phyloP scores from a whole-genome alignment of 2,113 vertebrate species.

The Leucoraja erinaceus region DNA sequence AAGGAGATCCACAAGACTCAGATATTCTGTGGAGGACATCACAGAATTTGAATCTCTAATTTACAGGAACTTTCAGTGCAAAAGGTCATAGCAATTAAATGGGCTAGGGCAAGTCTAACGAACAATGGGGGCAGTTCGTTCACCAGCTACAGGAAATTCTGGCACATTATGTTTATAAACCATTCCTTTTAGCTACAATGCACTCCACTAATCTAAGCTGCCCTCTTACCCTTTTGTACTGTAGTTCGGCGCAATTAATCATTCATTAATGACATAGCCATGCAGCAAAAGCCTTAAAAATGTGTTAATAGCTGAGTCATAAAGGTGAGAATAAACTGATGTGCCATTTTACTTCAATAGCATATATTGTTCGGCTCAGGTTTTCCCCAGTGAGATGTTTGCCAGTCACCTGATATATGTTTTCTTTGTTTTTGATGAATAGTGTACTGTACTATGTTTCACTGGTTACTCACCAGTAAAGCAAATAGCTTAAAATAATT shows the following conservation, averaged over 20 bases:
- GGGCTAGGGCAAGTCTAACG: background rate
- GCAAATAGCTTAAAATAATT: background rate
- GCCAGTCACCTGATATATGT: slow-evolving; percentile 7
- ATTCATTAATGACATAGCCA: slow-evolving; percentile 16
- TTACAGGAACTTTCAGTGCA: background rate
- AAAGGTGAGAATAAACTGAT: slow-evolving; percentile 38
- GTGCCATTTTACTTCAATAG: slow-evolving; percentile 28
- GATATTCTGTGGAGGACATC: background rate
- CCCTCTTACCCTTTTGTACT: slow-evolving; percentile 9
- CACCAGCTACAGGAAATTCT: background rate
- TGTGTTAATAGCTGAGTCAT: slow-evolving; percentile 30
- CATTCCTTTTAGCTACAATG: slow-evolving; percentile 19
- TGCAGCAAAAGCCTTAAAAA: background rate
- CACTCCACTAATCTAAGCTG: slow-evolving; percentile 22
- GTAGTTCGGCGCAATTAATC: slow-evolving; percentile 27
- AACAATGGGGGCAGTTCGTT: background rate
- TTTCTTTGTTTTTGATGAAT: slow-evolving; percentile 33
- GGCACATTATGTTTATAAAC: background rate
- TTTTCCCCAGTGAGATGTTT: slow-evolving; percentile 22
- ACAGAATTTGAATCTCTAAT: background rate
- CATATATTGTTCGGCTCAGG: background rate
- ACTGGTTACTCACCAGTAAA: background rate
- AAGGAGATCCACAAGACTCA: background rate
- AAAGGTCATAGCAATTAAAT: background rate
- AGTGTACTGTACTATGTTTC: background rate